These are phyloP conservation scores for Caenorhabditis angaria DNA, from an alignment of 2,888 invertebrate genomes.

Conservation along the genomic window DNA sequence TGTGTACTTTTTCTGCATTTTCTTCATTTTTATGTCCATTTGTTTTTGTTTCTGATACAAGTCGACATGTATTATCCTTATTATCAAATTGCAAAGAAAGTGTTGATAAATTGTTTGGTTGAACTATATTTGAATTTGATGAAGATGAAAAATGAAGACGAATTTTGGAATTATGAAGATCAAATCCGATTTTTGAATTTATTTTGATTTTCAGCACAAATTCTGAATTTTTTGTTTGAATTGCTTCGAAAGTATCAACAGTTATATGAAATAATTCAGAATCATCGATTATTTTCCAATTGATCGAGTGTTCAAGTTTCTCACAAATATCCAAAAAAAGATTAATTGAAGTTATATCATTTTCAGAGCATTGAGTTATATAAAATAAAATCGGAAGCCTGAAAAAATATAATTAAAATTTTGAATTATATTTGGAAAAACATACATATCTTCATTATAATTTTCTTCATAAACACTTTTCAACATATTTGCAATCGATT, in stretches of 20 bases:
- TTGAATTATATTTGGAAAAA: background rate
- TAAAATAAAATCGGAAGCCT: background rate
- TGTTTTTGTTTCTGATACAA: slow-evolving; percentile 24
- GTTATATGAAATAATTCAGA: slow-evolving; percentile 23
- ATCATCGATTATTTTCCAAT: background rate
- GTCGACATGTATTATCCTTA: slow-evolving; percentile 33
- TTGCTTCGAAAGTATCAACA: slow-evolving; percentile 18
- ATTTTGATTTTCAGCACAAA: slow-evolving; percentile 12
- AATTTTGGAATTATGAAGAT: slow-evolving; percentile 19
- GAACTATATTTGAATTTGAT: slow-evolving; percentile 10
- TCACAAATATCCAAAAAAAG: background rate
- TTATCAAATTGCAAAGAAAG: slow-evolving; percentile 23
- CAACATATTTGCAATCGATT: slow-evolving; percentile 25
- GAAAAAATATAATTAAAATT: background rate
- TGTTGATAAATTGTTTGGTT: slow-evolving; percentile 19
- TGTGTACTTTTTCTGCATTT: background rate
- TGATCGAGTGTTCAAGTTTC: background rate
- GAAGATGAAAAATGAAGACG: slow-evolving; percentile 18
- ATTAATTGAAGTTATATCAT: background rate
- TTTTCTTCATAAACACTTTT: slow-evolving; percentile 26
- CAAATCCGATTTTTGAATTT: slow-evolving; percentile 22
- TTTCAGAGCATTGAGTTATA: background rate
- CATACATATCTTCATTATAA: background rate
- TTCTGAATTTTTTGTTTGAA: slow-evolving; percentile 34
- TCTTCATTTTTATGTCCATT: background rate